Base-by-base conservation (phyloP, 2,888 invertebrate genomes). In the Bursaphelenchus okinawaensis region DNA sequence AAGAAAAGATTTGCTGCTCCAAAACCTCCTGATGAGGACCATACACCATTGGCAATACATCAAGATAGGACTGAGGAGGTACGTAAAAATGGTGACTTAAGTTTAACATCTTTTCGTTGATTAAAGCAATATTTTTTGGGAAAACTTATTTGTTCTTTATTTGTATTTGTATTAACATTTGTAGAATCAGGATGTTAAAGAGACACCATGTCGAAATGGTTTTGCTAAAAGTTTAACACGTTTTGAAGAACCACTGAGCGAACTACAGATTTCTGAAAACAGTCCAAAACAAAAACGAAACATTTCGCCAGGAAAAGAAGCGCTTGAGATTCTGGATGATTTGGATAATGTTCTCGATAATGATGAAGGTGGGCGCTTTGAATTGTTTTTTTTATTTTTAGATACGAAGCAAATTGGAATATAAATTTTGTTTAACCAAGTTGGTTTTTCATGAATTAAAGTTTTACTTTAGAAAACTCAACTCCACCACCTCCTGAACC, bases 401-500 rank as follows among this genome's bases (percentile, higher is more conserved):
- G n/a, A 54, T 54, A 12, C 54, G 26, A 23, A 4, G 16, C 54
- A 6, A 26, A 54, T n/a, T 54, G 16, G 23, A 65, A 69, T 7
- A 12, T 12, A 40, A 40, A 40, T 40, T 40, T n/a, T n/a, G n/a
- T n/a, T n/a, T n/a, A n/a, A n/a, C n/a, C n/a, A n/a, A n/a, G n/a
- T n/a, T n/a, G n/a, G n/a, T n/a, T n/a, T n/a, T n/a, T n/a, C n/a
- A n/a, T 16, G n/a, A 40, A 4, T 40, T 3, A 1, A 40, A 40
- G 12, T 6, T 40, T 40, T 40, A 6, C 6, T 40, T 40, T 40
- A n/a, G 40, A 40, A 40, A 59, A 1, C n/a, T 20, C 60, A 59
- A 16, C 56, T n/a, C 27, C 61, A 16, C 80, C 82, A 28, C 82
- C 82, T 23, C 82, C 82, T 19, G 82, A 82, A 64, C 82, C 82